Evolutionary conservation across 2,888 invertebrate species (phyloP), one percentile per base, ranked within the genome.

Genomic region (Caenorhabditis becei): DNA sequence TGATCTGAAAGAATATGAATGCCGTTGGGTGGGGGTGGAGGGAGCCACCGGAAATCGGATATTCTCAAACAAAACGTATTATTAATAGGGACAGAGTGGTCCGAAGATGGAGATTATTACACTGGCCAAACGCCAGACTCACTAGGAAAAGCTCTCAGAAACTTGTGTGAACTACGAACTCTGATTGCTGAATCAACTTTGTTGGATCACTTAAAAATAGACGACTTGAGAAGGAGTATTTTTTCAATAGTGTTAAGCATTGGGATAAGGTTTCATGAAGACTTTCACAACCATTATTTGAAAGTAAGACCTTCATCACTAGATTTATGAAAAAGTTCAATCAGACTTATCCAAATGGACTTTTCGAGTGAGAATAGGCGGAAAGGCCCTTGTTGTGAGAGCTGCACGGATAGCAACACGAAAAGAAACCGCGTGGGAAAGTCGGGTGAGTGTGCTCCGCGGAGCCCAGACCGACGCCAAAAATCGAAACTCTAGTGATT

Each of bases 1-100:
- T 56, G 87, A 83, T 79, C 88, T 88, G 82, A 58, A 86, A 84
- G 20, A 28, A 44, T 37, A 59, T 24, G 51, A 65, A 47, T n/a
- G 11, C 23, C 11, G 56, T 20, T 37, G 51, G 37, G 59, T 41
- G 32, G 32, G 23, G 14, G 51, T 37, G 49, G 63, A n/a, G 54
- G 47, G 47, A 63, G 24, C 32, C 56, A 59, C 74, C 53, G 75
- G 75, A 75, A 75, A 75, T 75, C 75, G 75, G 75, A 75, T 75
- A 66, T 75, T 75, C 66, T 66, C 75, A 75, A 75, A 75, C 75
- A 75, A 75, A 66, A 41, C 44, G 61, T 47, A 47, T 59, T 65
- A 74, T 74, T 74, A 74, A 65, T 70, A 59, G 23, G 53, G 56
- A 49, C 24, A 74, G 56, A 49, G 53, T 53, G 59, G 66, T 11